phyloP scores from a whole-genome alignment of 2,113 vertebrate species.

The Notiomystis cincta region DNA sequence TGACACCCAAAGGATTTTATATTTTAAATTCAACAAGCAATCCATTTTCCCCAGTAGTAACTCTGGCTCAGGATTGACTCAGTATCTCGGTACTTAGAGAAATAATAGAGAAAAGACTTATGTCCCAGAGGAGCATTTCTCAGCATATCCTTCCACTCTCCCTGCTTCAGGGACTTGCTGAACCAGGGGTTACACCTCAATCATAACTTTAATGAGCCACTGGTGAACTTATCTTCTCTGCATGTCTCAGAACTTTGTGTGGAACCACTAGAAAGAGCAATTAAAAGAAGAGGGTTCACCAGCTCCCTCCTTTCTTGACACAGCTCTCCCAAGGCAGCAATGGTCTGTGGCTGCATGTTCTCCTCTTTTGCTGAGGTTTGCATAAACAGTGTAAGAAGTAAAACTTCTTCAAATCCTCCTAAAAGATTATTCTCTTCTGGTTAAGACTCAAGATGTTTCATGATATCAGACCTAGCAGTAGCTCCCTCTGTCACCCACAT shows the following conservation, averaged over 20 bases:
- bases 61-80: background rate
- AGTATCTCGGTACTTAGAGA: background rate
- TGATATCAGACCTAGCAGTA: background rate
- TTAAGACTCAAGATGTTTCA: background rate
- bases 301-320: background rate
- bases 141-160: background rate
- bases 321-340: background rate
- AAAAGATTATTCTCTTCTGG: background rate
- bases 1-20: background rate
- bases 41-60: background rate
- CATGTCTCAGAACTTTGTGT: background rate
- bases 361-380: background rate
- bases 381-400: background rate
- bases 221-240: background rate
- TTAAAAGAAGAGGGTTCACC: background rate
- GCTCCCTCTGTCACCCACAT: background rate
- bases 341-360: accelerated
- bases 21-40: background rate
- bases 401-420: background rate
- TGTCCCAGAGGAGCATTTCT: background rate
- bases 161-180: background rate
- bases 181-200: background rate
- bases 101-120: background rate
- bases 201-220: constrained; percentile 10
- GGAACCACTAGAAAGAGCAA: background rate